Conservation (phyloP, 2,797 vertebrate species). For the Catharus ustulatus region DNA sequence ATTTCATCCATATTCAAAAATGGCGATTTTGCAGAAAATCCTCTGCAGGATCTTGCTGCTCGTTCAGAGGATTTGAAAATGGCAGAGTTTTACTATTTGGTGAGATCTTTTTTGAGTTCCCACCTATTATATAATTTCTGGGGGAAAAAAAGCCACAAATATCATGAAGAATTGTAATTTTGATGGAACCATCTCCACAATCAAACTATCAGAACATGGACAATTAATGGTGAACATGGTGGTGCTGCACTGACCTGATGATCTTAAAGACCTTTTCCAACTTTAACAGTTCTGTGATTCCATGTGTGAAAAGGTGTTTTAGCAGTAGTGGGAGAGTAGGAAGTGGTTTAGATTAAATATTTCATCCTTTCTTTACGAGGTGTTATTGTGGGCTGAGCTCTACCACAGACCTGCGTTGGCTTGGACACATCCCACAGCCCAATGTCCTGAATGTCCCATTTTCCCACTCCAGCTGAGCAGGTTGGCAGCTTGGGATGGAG, state of each 20-base stretch:
- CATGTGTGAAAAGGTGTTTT: neutral
- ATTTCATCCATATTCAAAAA: neutral
- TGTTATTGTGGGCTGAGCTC: neutral
- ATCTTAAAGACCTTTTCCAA: neutral
- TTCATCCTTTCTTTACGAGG: neutral
- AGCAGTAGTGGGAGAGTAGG: neutral
- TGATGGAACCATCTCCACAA: rapidly evolving
- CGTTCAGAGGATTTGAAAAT: rapidly evolving
- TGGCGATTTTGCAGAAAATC: neutral
- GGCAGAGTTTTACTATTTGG: neutral
- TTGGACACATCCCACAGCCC: rapidly evolving
- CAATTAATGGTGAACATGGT: neutral
- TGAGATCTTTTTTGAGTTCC: neutral
- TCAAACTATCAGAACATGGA: neutral
- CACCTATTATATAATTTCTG: neutral
- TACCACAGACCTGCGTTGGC: neutral
- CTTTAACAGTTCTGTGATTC: neutral
- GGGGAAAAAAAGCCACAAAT: neutral
- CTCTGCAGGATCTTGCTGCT: neutral
- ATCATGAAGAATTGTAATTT: neutral
- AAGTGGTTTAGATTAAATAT: neutral
- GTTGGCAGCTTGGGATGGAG: neutral
- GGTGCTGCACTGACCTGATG: neutral
- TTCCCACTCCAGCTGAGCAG: neutral
- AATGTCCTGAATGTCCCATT: rapidly evolving